Evolutionary conservation across 2,888 invertebrate species (phyloP), one percentile per base, ranked within the genome.

Genomic region (Drosophila prolongata): DNA sequence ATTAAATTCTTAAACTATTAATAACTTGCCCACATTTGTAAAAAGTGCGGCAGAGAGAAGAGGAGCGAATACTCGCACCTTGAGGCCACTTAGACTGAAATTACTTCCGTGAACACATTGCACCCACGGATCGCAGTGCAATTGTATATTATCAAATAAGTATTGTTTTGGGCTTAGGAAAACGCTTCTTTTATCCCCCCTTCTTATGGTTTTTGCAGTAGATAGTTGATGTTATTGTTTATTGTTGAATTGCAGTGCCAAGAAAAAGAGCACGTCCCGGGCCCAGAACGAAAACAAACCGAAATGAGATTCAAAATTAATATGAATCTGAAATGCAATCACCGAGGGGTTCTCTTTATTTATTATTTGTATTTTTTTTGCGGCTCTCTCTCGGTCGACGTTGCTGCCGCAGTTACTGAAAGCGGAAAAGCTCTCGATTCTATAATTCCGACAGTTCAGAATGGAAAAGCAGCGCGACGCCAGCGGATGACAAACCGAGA

Each of bases 401-500:
- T 30, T 30, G 30, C 30, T 30, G 16, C 16, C 14, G 30, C 30
- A 53, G 64, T 81, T 76, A 79, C 85, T 78, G 78, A 76, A 61
- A 27, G 61, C 50, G 46, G 79, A 79, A 87, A 89, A 88, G 89
- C 88, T 84, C 86, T 81, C 62, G 75, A 65, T 54, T 57, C 75
- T 75, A 58, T 76, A 77, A 74, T 69, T 57, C 38, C 37, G 62
- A 71, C 58, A 76, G 78, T 74, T 88, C 80, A 88, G 87, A 87
- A 82, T 75, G 79, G 78, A 81, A 87, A 86, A 86, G 78, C 78
- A 76, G 72, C 76, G 82, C 84, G 87, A 52, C 61, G 75, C 73
- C 62, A 77, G 75, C 86, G 79, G 80, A 85, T 81, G 78, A 42
- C 49, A 66, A 61, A 47, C 64, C 52, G 59, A 42, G 61, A 75